Evolutionary conservation across 1,140 invertebrate species (phyloP), one percentile per base, ranked within the genome.

Genomic region (Luehdorfia chinensis): DNA sequence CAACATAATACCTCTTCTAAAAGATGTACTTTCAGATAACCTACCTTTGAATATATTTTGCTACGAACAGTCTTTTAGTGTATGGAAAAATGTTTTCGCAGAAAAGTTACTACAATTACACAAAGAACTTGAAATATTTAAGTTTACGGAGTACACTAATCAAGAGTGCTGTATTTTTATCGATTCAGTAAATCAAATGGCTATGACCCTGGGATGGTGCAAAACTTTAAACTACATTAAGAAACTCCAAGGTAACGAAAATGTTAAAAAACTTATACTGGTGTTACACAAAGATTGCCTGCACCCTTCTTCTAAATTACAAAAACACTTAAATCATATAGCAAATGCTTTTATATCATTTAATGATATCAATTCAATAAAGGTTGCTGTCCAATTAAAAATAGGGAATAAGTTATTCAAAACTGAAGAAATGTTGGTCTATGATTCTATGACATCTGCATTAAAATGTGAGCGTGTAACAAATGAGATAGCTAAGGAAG

Each of bases 241-340:
- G 49, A 55, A 47, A 4, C 48, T 87, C 6, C 52, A 56, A 7
- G 50, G 9, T 16, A 46, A 65, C 30, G 15, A 51, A 15, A 66
- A 69, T 55, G 53, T 88, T 12, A 65, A 68, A 28, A 87, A 88
- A 75, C 44, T 89, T 16, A 70, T 89, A 32, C 46, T 87, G 12
- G 59, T 89, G 23, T 32, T 88, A 30, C 89, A 90, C 54, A 83
- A 59, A 53, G 89, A 90, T 55, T 80, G 88, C 50, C 36, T 89
- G 2, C 48, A 66, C 19, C 68, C 78, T 36, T 53, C 54, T 31
- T 70, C 79, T 1, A 83, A 87, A 64, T 50, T 87, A 41, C 53
- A 70, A 32, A 58, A 69, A 39, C 74, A 88, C 57, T 84, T 89
- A 47, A 72, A 75, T 47, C 76, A 89, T 55, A 65, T 90, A 50